A percentile compares a stretch with the other conserved stretches of the same genome.
phyloP scores from a whole-genome alignment of 2,113 vertebrate species.

The Ophiodon elongatus region DNA sequence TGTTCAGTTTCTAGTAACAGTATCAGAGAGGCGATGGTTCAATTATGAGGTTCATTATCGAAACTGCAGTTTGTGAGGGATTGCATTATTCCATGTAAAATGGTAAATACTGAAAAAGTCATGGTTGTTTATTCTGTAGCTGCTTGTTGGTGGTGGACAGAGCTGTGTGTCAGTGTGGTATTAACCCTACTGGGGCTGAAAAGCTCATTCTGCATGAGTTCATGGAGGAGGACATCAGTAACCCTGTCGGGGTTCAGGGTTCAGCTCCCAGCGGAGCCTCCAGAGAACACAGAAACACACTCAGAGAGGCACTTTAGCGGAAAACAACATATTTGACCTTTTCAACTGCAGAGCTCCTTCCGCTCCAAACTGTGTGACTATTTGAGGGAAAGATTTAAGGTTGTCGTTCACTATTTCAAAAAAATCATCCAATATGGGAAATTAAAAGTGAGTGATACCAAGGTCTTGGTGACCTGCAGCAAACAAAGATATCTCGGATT shows the following conservation, averaged over 20 bases:
- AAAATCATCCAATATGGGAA: not conserved
- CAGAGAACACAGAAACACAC: conserved; percentile 69
- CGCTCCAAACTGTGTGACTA: not conserved
- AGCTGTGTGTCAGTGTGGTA: conserved; percentile 34
- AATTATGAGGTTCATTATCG: no score
- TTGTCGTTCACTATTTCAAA: not conserved
- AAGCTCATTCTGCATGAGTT: conserved; percentile 65
- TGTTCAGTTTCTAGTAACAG: not conserved
- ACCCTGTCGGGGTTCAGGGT: conserved; percentile 54
- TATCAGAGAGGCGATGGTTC: not conserved
- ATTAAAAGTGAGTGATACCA: not conserved
- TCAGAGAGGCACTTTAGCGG: conserved; percentile 64
- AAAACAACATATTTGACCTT: conserved; percentile 50
- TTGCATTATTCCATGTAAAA: not conserved
- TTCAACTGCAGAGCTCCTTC: conserved; percentile 3
- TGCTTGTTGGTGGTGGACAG: not conserved
- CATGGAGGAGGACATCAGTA: conserved; percentile 27
- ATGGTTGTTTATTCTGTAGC: not conserved
- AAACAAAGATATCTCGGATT: not conserved
- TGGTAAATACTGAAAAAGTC: not conserved
- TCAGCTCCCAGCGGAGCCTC: conserved; percentile 61
- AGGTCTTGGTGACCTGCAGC: not conserved
- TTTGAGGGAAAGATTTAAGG: not conserved
- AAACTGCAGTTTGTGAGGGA: not conserved
- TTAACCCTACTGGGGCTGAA: conserved; percentile 3